A percentile compares a stretch with the other conserved stretches of the same genome.
phyloP scores from a whole-genome alignment of 2,113 vertebrate species.

The Muntiacus reevesi region DNA sequence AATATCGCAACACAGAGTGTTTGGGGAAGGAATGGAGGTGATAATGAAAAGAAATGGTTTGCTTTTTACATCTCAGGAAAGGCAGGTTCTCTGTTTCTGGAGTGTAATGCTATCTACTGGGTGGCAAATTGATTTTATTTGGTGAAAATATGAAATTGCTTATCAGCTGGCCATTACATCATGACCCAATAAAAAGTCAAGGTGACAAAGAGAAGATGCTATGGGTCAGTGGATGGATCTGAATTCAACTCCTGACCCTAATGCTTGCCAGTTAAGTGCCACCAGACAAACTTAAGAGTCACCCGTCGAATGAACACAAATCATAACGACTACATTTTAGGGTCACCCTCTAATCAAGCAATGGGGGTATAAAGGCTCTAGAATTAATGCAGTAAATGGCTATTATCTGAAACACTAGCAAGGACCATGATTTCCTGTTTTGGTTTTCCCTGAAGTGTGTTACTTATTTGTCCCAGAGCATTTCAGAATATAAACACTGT shows the following conservation, averaged over 20 bases:
- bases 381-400: not conserved
- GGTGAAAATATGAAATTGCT: not conserved
- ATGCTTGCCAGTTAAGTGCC: accelerated
- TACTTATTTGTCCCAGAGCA: not conserved
- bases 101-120: not conserved
- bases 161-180: accelerated
- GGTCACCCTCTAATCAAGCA: accelerated
- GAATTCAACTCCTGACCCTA: not conserved
- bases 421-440: not conserved
- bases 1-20: not conserved
- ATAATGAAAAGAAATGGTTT: not conserved
- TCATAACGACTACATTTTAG: accelerated
- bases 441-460: not conserved
- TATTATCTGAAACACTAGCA: accelerated
- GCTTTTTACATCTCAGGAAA: not conserved
- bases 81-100: not conserved
- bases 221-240: not conserved
- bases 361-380: accelerated
- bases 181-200: accelerated
- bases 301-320: accelerated
- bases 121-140: constrained; percentile 32
- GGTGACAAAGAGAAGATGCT: accelerated
- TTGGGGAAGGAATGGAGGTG: not conserved
- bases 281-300: accelerated
- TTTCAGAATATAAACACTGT: not conserved